Evolutionary conservation across 2,797 vertebrate species (phyloP).

Genomic region (Micropoecilia bifurca): DNA sequence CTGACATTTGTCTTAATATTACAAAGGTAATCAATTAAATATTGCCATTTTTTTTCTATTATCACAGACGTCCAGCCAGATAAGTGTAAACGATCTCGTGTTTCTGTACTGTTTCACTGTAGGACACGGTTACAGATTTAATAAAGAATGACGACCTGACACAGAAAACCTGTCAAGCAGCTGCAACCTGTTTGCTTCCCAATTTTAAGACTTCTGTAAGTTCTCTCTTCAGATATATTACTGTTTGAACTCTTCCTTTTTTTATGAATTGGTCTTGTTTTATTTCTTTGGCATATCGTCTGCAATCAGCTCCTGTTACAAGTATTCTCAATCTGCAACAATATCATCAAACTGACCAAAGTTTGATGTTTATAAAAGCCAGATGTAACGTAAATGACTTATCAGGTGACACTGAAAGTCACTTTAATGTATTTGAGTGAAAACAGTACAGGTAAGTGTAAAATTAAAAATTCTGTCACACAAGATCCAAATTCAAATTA

Average conservation of each 20-base stretch:
- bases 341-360: neutral
- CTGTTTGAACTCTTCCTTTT: too few relatives aligned
- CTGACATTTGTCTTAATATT: constrained; percentile 84
- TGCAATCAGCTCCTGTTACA: neutral
- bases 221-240: constrained; percentile 5
- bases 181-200: constrained; percentile 83
- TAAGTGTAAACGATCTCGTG: neutral
- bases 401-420: neutral
- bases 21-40: constrained; percentile 80
- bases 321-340: neutral
- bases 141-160: constrained; percentile 86
- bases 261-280: neutral
- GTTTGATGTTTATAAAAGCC: neutral
- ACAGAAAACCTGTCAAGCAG: constrained; percentile 84
- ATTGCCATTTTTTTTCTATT: neutral
- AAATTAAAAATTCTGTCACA: neutral
- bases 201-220: constrained; percentile 86
- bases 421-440: neutral
- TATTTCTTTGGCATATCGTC: neutral
- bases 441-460: neutral
- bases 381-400: neutral
- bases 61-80: neutral
- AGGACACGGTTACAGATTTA: constrained; percentile 85
- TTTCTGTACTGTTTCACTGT: constrained; percentile 4
- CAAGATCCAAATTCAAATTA: neutral